Base-by-base conservation (phyloP, 2,888 invertebrate species). In the Eurois occulta region DNA sequence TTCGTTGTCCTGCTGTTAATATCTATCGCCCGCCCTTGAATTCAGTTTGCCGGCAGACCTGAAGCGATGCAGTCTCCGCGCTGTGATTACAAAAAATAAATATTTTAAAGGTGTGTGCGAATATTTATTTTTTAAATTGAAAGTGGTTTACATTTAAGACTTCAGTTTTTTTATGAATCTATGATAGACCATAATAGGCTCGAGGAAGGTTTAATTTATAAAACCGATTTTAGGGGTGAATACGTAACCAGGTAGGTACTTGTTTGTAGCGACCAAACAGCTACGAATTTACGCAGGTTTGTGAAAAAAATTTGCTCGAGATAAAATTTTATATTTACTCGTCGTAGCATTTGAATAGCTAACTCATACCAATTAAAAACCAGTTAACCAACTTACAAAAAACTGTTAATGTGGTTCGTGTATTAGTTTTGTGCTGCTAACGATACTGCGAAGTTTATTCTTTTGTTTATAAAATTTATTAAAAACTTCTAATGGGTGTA, bases 11-110 rank as follows among this genome's bases (percentile, higher is more conserved):
- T 79, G 73, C 46, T 82, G 78, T 46, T 78, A 78, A 82, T 60
- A 74, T 64, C 48, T 38, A n/a, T n/a, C n/a, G n/a, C n/a, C 28
- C 70, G 74, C 55, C 87, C 87, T 89, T 88, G 83, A 86, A 55
- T 78, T 83, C 91, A 93, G 93, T 94, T 87, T 85, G 87, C 72
- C 87, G 86, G 77, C 81, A 88, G 88, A 85, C 72, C 85, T 88
- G 91, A 48, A 78, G 88, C 89, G 88, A 89, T 86, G 84, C 82
- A 84, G 88, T 81, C 88, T 89, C 89, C 88, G 82, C 74, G 74
- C 48, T 72, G 78, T 65, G 55, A 41, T 69, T 48, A 65, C 43
- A 58, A 28, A 72, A 58, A 72, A 43, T 55, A 21, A 69, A 68
- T 69, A 64, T 74, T 60, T 64, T 16, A 77, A 74, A 85, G 83